phyloP scores from a whole-genome alignment of 2,888 invertebrate species.

The Caradrina clavipalpis region DNA sequence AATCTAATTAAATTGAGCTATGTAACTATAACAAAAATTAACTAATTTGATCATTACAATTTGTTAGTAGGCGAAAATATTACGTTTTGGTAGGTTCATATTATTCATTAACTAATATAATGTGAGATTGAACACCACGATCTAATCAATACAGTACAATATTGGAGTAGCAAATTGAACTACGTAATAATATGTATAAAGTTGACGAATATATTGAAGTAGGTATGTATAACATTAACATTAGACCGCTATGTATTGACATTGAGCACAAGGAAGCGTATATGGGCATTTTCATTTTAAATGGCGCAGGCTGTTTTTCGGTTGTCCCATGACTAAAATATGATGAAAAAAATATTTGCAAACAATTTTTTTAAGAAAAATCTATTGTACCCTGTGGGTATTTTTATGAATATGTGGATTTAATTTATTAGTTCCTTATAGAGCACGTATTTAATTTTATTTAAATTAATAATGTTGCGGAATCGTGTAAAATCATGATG shows the following conservation, averaged over 20 bases:
- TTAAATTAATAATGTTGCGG: too few relatives aligned
- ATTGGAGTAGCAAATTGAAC: conserved; percentile 70
- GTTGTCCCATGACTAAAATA: too few relatives aligned
- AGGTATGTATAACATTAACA: conserved; percentile 64
- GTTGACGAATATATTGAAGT: conserved; percentile 65
- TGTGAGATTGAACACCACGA: conserved; percentile 86
- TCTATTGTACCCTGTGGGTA: too few relatives aligned
- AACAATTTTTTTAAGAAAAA: too few relatives aligned
- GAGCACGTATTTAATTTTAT: too few relatives aligned
- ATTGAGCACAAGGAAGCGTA: conserved; percentile 90
- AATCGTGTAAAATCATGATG: too few relatives aligned
- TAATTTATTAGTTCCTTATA: too few relatives aligned
- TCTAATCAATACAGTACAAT: conserved; percentile 70
- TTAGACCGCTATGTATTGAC: conserved; percentile 87
- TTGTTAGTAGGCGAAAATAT: conserved; percentile 76
- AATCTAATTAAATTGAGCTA: conserved; percentile 66
- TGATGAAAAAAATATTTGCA: too few relatives aligned
- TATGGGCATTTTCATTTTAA: too few relatives aligned
- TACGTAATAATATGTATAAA: conserved; percentile 62
- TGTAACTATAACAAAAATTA: conserved; percentile 60
- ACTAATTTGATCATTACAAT: conserved; percentile 72
- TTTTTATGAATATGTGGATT: too few relatives aligned
- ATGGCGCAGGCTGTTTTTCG: too few relatives aligned
- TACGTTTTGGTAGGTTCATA: conserved; percentile 72
- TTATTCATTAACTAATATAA: conserved; percentile 68